Conservation (phyloP, 2,113 vertebrate species). For the Lontra canadensis region DNA sequence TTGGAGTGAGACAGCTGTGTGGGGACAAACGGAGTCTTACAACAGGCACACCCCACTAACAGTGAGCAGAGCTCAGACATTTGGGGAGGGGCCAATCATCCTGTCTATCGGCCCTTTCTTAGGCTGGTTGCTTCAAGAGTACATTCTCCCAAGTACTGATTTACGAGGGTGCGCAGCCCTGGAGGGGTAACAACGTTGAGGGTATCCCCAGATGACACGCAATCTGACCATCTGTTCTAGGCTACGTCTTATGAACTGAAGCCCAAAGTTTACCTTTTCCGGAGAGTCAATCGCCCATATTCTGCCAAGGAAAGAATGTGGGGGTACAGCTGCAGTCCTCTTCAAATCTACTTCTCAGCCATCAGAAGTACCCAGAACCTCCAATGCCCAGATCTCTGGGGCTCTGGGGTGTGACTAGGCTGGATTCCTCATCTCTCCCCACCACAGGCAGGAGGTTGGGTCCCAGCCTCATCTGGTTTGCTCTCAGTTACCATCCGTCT, state of each 20-base stretch:
- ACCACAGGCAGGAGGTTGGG: neutral
- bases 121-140: neutral
- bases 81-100: neutral
- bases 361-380: neutral
- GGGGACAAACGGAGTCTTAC: neutral
- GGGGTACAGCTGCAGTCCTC: neutral
- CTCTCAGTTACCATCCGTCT: neutral
- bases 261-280: neutral
- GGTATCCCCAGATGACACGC: rapidly evolving
- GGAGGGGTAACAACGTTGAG: neutral
- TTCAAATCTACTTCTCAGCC: neutral
- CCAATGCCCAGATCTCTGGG: neutral
- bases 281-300: neutral
- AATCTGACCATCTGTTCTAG: neutral
- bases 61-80: neutral
- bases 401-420: neutral
- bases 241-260: neutral
- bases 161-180: rapidly evolving
- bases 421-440: neutral
- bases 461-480: neutral
- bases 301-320: neutral
- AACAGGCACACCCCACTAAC: neutral
- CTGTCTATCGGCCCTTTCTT: neutral
- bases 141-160: neutral
- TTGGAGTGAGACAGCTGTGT: neutral